Percentiles rank a stretch among this genome's conserved stretches.
These are phyloP conservation scores for Holocentrus rufus DNA, from an alignment of 2,797 vertebrate genomes.

Conservation along the genomic window DNA sequence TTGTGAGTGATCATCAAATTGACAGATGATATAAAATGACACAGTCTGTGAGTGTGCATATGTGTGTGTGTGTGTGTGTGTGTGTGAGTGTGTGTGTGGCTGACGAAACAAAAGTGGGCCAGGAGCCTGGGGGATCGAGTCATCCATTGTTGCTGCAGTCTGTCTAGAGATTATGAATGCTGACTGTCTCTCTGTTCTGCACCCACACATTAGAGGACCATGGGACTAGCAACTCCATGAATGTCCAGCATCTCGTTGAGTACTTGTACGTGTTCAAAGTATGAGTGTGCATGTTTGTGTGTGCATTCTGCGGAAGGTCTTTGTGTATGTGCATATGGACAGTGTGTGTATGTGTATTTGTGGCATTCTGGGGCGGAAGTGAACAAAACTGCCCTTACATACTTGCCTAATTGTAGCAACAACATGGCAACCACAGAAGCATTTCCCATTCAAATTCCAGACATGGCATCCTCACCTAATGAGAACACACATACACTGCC, in stretches of 20 bases:
- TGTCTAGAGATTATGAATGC: slow-evolving; percentile 64
- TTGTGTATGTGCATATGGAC: too few relatives aligned
- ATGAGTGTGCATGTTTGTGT: not conserved
- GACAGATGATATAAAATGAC: slow-evolving; percentile 58
- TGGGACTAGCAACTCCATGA: not conserved
- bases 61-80: slow-evolving; percentile 2
- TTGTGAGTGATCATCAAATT: slow-evolving; percentile 56
- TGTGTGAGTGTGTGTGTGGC: slow-evolving; percentile 31
- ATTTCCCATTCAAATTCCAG: not conserved
- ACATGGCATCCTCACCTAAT: not conserved
- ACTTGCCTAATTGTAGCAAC: not conserved
- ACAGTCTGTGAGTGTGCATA: not conserved
- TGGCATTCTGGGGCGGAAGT: not conserved
- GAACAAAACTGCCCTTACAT: not conserved
- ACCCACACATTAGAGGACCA: slow-evolving; percentile 37
- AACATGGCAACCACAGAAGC: not conserved
- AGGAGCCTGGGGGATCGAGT: slow-evolving; percentile 75
- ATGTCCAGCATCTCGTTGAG: not conserved
- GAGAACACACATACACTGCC: too few relatives aligned
- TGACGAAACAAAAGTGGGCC: slow-evolving; percentile 74
- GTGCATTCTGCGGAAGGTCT: too few relatives aligned
- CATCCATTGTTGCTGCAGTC: slow-evolving; percentile 69
- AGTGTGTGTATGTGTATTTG: not conserved
- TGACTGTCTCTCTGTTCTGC: slow-evolving; percentile 56
- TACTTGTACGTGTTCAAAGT: not conserved